Evolutionary conservation across 2,888 invertebrate genomes (phyloP), one percentile per base, ranked within the genome.

Genomic region (Tipula confusa): DNA sequence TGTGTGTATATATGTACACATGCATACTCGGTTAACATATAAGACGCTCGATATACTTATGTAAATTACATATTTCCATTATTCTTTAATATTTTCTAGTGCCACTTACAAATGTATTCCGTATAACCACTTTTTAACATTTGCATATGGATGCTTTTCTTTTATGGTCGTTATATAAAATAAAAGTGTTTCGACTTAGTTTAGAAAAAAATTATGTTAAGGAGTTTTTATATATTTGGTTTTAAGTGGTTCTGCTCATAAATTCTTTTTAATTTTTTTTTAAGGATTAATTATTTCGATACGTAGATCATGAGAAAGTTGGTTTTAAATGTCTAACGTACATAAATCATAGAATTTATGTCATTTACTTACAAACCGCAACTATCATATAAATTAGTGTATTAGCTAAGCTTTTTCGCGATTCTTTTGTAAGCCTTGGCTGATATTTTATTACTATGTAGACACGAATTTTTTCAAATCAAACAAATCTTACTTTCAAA

Each of bases 401-500:
- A 64, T 64, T 64, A 9, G 64, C 64, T 64, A 64, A 64, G 64
- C 64, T 64, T 18, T 31, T 64, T 24, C 64, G 9, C 24, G 64
- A 64, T 9, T 64, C 24, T 64, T 64, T 64, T 24, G 64, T 64
- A 64, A 18, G 9, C 11, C 11, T 24, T 64, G 38, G 13, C 24
- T 24, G n/a, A n/a, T n/a, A n/a, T n/a, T n/a, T n/a, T 43, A n/a
- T 64, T 7, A 13, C 24, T 24, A 64, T 64, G 2, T 43, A 2
- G 11, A 33, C 33, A 64, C 64, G 24, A 9, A 43, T 43, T 43
- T 24, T n/a, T 24, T 64, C 18, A 64, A 64, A 24, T 64, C 64
- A 64, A 64, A 64, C 64, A 64, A 24, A 64, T 64, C 64, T 64
- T 64, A 64, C 9, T 64, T 64, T 64, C 64, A 64, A 64, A 64